These are phyloP conservation scores for Microctonus hyperodae DNA, from an alignment of 2,888 invertebrate species.

Conservation along the genomic window DNA sequence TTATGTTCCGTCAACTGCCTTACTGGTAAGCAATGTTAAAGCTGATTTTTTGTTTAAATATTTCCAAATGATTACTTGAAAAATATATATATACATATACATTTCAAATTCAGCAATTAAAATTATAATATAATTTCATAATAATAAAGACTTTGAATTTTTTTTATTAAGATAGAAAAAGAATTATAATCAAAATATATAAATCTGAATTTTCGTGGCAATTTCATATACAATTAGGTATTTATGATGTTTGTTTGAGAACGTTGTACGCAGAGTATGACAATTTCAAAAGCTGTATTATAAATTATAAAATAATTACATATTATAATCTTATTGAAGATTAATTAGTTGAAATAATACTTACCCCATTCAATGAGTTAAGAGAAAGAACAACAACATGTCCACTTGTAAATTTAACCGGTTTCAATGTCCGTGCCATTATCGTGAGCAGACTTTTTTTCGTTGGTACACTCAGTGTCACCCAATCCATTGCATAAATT, in stretches of 20 bases:
- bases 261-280: conserved; percentile 13
- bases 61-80: no score
- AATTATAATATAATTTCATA: no score
- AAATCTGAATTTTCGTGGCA: no score
- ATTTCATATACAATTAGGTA: no score
- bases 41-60: no score
- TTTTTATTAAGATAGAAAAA: no score
- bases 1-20: no score
- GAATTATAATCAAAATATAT: no score
- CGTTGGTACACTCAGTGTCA: background rate
- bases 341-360: background rate
- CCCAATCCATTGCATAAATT: conserved; percentile 34
- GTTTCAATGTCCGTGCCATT: background rate
- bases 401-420: conserved; percentile 8
- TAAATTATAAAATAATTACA: background rate
- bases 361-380: conserved; percentile 14
- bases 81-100: conserved; percentile 12
- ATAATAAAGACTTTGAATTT: background rate
- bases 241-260: conserved; percentile 5
- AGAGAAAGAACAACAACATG: conserved; percentile 6
- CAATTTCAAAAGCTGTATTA: background rate
- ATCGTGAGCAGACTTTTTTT: conserved; percentile 17
- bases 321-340: background rate
- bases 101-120: no score
- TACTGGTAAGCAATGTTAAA: no score